Evolutionary conservation across 2,888 invertebrate genomes (phyloP).

Genomic region (Eupeodes latifasciatus): DNA sequence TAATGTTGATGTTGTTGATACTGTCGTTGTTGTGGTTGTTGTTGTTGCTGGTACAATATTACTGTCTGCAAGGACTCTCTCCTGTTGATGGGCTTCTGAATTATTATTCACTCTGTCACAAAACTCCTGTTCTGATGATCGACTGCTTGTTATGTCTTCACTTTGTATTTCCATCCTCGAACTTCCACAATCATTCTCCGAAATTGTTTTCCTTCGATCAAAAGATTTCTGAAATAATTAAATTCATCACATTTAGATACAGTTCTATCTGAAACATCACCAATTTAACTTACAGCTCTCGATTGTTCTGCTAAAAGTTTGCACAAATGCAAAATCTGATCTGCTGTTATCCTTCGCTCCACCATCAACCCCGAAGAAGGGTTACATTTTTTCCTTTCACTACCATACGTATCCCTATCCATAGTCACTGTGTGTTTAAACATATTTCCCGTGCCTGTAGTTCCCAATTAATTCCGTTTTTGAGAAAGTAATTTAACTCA

Average conservation of each 20-base stretch:
- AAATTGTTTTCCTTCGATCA: slow-evolving; percentile 10
- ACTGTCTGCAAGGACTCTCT: slow-evolving; percentile 26
- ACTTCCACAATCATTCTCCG: slow-evolving; percentile 9
- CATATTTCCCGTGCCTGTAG: slow-evolving; percentile 15
- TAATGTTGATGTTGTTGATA: neutral
- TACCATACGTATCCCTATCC: slow-evolving; percentile 68
- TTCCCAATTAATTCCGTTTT: neutral
- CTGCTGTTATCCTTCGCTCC: slow-evolving; percentile 79
- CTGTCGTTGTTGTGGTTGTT: neutral
- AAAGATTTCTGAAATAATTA: slow-evolving; percentile 49
- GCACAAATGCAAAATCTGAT: slow-evolving; percentile 80
- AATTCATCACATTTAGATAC: neutral
- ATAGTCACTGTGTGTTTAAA: slow-evolving; percentile 62
- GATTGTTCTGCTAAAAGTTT: slow-evolving; percentile 82
- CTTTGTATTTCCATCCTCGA: slow-evolving; percentile 53
- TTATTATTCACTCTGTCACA: slow-evolving; percentile 47
- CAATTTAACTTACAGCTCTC: slow-evolving; percentile 70
- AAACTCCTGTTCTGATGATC: slow-evolving; percentile 39
- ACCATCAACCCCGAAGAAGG: slow-evolving; percentile 16
- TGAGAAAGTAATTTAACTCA: neutral
- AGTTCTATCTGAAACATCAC: neutral
- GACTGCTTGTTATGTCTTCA: slow-evolving; percentile 60
- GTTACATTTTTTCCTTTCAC: slow-evolving; percentile 57
- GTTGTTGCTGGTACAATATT: neutral
- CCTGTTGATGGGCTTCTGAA: slow-evolving; percentile 37